Evolutionary conservation across 2,888 invertebrate species (phyloP), one percentile per base, ranked within the genome.

Genomic region (Pristionchus mayeri): DNA sequence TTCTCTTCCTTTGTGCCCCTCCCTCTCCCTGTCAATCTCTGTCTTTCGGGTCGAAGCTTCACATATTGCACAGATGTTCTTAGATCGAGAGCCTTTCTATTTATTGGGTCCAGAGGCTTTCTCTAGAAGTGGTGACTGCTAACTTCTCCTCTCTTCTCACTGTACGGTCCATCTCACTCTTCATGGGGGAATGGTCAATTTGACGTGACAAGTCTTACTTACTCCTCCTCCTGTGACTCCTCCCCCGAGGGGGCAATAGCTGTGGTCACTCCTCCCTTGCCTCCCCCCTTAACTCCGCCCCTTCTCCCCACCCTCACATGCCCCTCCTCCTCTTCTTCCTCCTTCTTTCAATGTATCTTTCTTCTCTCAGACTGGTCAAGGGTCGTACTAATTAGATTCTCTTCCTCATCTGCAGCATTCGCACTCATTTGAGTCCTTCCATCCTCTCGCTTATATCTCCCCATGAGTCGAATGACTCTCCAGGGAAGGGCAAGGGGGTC

Each of bases 361-460:
- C 76, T 30, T 48, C 52, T 18, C 52, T n/a, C 80, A 57, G 24
- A 30, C 57, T 57, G 40, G 79, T 80, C 80, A 80, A 80, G 80
- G 54, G 44, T 37, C 80, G 80, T 80, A 27, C 80, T 80, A 80
- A 80, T 80, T 80, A 80, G 80, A 80, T 80, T 80, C 54, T 24
- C 24, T 24, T 27, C 21, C 40, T n/a, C 40, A 34, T 6, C 27
- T 57, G 24, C 57, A 57, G 16, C 34, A 37, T 57, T 57, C 40
- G 2, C 50, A 57, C 80, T 80, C 80, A 40, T 57, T 57, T 30
- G 54, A 4, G 54, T 57, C 50, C 50, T 50, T 52, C 52, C 30
- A 27, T 48, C 18, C 52, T 52, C 75, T 78, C 52, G 2, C 80
- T 57, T 44, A 44, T 44, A 21, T 40, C 44, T 27, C 13, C 54